Base-by-base conservation (phyloP, 1,140 invertebrate species). In the Bombus pyrosoma region DNA sequence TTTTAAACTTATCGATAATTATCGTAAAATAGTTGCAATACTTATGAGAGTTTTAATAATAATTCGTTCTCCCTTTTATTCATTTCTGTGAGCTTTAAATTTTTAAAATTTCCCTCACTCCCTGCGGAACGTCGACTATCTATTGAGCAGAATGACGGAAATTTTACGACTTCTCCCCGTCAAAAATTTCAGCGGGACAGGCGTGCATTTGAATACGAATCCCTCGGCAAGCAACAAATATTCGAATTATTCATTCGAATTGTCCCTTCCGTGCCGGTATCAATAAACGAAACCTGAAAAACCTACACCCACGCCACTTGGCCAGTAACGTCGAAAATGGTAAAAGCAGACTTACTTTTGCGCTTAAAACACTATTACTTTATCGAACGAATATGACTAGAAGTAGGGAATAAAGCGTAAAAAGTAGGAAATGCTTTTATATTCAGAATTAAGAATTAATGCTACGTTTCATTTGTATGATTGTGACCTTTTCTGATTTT, bases 161-260 rank as follows among this genome's bases (percentile, higher is more conserved):
- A 53, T 53, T 53, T 53, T 53, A 8, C 18, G 69, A 74, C 39
- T 41, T 32, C 47, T 53, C 32, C 32, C 41, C 32, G 59, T 13
- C 8, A 43, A 47, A 82, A 75, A 39, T 76, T 82, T 28, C 53
- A n/a, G 6, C 25, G 47, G 39, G 25, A 59, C 68, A 59, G 47
- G 57, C 72, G 68, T 83, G 62, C 25, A 83, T 83, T 76, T 83
- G 72, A 83, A 83, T 83, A 68, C 25, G 72, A 83, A 83, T 75
- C 25, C 37, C 53, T 66, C 25, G 72, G 59, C 43, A 37, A 41
- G 43, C 43, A 43, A 73, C 32, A 43, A 76, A 76, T 83, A 83
- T 66, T 25, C 72, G 72, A 83, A 83, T 83, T 83, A 68, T 76
- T 83, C 72, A 83, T 83, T 83, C 59, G 59, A 66, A 76, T 76